Evolutionary conservation across 2,113 vertebrate genomes (phyloP).

Genomic region (Xyrauchen texanus): DNA sequence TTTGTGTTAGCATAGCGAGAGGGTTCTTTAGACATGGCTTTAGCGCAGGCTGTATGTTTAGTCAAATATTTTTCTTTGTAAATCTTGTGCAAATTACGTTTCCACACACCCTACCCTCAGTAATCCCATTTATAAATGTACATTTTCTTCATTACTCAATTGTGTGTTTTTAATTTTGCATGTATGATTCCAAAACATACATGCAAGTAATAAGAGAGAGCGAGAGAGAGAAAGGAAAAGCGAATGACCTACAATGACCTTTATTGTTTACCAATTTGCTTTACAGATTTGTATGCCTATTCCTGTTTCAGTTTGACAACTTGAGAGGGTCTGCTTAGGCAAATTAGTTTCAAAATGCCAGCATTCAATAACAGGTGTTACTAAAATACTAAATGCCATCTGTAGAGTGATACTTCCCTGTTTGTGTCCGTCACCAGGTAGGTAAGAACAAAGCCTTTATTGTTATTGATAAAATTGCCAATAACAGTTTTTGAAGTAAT

Average conservation of each 20-base stretch:
- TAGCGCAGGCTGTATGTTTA: not conserved
- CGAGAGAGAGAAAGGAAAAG: constrained; percentile 49
- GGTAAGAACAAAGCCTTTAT: constrained; percentile 46
- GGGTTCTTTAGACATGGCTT: no score
- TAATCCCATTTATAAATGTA: not conserved
- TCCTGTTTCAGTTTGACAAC: constrained; percentile 59
- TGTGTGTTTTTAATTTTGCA: not conserved
- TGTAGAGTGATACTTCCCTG: constrained; percentile 34
- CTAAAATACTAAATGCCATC: constrained; percentile 35
- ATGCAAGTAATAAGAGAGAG: not conserved
- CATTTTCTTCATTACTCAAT: not conserved
- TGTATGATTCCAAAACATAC: no score
- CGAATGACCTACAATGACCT: constrained; percentile 26
- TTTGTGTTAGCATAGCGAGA: no score
- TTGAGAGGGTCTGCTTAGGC: no score
- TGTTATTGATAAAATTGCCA: constrained; percentile 45
- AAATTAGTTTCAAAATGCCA: no score
- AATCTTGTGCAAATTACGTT: no score
- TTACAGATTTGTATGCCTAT: constrained; percentile 65
- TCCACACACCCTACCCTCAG: not conserved
- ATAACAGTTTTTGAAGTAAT: constrained; percentile 14
- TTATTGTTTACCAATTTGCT: constrained; percentile 64
- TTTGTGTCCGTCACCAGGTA: constrained; percentile 47
- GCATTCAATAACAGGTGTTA: constrained; percentile 14
- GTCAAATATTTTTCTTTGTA: not conserved